Evolutionary conservation across 2,888 invertebrate genomes (phyloP), one percentile per base, ranked within the genome.

Genomic region (Hoplodrina ambigua): DNA sequence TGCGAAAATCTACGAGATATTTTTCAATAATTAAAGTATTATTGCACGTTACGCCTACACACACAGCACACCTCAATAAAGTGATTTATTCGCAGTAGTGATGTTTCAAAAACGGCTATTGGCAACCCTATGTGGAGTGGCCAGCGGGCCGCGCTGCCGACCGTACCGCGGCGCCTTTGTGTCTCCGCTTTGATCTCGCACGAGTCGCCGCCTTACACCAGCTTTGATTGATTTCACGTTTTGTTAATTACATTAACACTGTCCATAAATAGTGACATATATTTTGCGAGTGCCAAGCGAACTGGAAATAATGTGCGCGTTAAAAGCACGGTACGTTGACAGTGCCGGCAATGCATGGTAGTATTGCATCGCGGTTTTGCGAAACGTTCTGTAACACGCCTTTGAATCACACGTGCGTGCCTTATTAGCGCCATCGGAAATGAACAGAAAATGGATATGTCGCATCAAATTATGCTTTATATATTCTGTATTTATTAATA

Each of bases 211-310:
- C 86, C 80, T 78, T 82, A 86, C 85, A 85, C 87, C 85, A 85
- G 86, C 88, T 90, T 85, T 87, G 89, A 91, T 90, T 90, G 90
- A 91, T 91, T 89, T 89, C 88, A 88, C 90, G 87, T 90, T 90
- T 90, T 90, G 89, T 89, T 90, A 90, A 89, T 88, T 89, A 89
- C 82, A 87, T 88, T 87, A 86, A 84, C 87, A 84, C 80, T 70
- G 72, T 63, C 56, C 71, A 72, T 79, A 79, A 80, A 79, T 76
- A 80, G 80, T 78, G 81, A 75, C 80, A 81, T 80, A 79, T 75
- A 81, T 84, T 81, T 81, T 73, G 77, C 75, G 53, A 72, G 57
- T 72, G 61, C 8, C 73, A 67, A 68, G 49, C 66, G 59, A 64
- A 11, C 57, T 72, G 69, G 60, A 80, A 72, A 59, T 78, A 72